These are phyloP conservation scores for Thelaira solivaga DNA, from an alignment of 2,888 invertebrate species.

Conservation along the genomic window DNA sequence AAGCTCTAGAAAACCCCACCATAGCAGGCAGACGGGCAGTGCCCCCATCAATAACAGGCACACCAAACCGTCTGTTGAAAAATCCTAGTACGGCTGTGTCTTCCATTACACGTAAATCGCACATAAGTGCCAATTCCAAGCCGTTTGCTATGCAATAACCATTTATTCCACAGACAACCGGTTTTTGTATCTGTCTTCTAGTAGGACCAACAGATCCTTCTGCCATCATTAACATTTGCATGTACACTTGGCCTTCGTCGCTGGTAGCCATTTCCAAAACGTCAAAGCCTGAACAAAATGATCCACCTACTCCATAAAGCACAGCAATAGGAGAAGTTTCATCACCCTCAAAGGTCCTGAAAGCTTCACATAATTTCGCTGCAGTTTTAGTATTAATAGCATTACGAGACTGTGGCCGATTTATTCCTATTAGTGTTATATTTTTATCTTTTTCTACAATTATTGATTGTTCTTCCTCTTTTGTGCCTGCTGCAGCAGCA, in stretches of 20 bases:
- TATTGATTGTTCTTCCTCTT: conserved; percentile 65
- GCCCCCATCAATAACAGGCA: conserved; percentile 90
- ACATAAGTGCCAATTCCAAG: conserved; percentile 92
- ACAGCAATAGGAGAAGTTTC: conserved; percentile 84
- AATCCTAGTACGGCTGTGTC: conserved; percentile 90
- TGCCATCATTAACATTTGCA: conserved; percentile 73
- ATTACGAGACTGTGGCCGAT: conserved; percentile 89
- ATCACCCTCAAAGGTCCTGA: conserved; percentile 89
- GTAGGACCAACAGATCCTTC: conserved; percentile 82
- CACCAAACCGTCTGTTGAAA: conserved; percentile 90
- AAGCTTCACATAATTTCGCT: conserved; percentile 82
- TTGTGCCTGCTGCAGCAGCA: not conserved
- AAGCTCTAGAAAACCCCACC: conserved; percentile 89
- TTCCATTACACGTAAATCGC: conserved; percentile 93
- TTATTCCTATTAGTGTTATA: conserved; percentile 90
- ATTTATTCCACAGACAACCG: conserved; percentile 91
- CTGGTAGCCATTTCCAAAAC: conserved; percentile 83
- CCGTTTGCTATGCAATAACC: conserved; percentile 96
- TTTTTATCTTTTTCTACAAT: conserved; percentile 81
- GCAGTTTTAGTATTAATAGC: conserved; percentile 86
- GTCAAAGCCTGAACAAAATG: conserved; percentile 95
- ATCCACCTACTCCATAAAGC: conserved; percentile 93
- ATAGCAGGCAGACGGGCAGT: conserved; percentile 89
- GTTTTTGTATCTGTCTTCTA: conserved; percentile 86
- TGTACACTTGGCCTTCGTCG: conserved; percentile 74